A percentile compares a stretch with the other conserved stretches of the same genome.
phyloP scores from a whole-genome alignment of 2,888 invertebrate species.

The Bellardia bayeri region DNA sequence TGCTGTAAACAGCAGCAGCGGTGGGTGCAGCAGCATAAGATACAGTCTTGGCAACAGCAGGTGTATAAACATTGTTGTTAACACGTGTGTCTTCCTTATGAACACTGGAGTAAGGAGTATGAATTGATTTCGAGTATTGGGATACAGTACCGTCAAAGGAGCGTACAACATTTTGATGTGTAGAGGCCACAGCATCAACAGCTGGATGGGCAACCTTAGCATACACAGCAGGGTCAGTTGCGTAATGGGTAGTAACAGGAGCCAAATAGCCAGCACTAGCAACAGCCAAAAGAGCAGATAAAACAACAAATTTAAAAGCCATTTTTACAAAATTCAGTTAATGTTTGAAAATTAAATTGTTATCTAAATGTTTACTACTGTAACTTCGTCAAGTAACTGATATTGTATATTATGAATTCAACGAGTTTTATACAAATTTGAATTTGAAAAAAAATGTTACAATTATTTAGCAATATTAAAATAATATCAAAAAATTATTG shows the following conservation, averaged over 20 bases:
- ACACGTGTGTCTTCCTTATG: conserved; percentile 86
- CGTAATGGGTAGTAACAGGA: conserved; percentile 78
- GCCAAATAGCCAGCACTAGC: conserved; percentile 87
- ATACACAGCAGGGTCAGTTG: conserved; percentile 74
- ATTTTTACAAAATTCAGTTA: conserved; percentile 75
- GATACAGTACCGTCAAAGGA: conserved; percentile 86
- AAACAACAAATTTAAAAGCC: conserved; percentile 85
- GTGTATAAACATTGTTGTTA: conserved; percentile 85
- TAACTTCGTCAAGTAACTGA: conserved; percentile 52
- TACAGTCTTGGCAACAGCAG: conserved; percentile 71
- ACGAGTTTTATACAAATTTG: conserved; percentile 59
- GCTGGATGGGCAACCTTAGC: conserved; percentile 81
- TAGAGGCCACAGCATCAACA: conserved; percentile 82
- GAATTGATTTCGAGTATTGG: conserved; percentile 86
- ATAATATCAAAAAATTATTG: conserved; percentile 26
- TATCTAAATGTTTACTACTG: conserved; percentile 18
- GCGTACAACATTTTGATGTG: conserved; percentile 86
- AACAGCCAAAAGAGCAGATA: conserved; percentile 86
- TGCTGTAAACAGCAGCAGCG: conserved; percentile 73
- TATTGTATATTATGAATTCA: conserved; percentile 1
- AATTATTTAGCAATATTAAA: conserved; percentile 20
- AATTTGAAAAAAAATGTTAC: neutral
- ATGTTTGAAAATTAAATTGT: neutral
- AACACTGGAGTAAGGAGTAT: conserved; percentile 87
- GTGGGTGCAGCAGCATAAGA: conserved; percentile 75